Evolutionary conservation across 1,140 invertebrate species (phyloP), one percentile per base, ranked within the genome.

Genomic region (Tetramorium parvispinum): DNA sequence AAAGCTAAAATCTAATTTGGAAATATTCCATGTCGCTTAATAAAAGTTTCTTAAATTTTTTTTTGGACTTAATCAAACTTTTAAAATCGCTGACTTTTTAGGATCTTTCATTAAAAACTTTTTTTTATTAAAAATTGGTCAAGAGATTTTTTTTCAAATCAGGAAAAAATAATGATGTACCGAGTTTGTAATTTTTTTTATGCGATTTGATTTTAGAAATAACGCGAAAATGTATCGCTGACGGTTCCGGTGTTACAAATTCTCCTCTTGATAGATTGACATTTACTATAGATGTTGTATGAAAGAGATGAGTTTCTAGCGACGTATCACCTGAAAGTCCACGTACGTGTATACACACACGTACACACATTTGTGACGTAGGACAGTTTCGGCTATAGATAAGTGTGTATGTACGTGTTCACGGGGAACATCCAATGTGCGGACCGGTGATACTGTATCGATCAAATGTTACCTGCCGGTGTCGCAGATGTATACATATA

Each of bases 401-500:
- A 73, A 59, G 71, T 49, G 68, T 59, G 40, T 32, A n/a, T 21
- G 37, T 75, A 63, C 83, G 82, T 71, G 40, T 66, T 73, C 51
- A 46, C 59, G 59, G n/a, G 11, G 43, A 49, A 83, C 16, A 51
- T 63, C 27, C 79, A 37, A 21, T 27, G 68, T 83, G 59, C 61
- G 65, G 37, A 81, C 53, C 51, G 70, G 85, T 83, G 75, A 49
- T 71, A 65, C 61, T 49, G 73, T 90, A 91, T 91, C 90, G 89
- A 91, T 89, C 90, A 79, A 79, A 86, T 66, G 85, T 65, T 89
- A 57, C 63, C 73, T 79, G 77, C 13, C 65, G 66, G 75, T 90
- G 73, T 65, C 79, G 27, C 66, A 40, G 76, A 89, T 75, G 8
- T 65, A 65, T 43, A 66, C 16, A n/a, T 43, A 57, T 18, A 49